Base-by-base conservation (phyloP, 2,113 vertebrate species). In the Hemicordylus capensis region DNA sequence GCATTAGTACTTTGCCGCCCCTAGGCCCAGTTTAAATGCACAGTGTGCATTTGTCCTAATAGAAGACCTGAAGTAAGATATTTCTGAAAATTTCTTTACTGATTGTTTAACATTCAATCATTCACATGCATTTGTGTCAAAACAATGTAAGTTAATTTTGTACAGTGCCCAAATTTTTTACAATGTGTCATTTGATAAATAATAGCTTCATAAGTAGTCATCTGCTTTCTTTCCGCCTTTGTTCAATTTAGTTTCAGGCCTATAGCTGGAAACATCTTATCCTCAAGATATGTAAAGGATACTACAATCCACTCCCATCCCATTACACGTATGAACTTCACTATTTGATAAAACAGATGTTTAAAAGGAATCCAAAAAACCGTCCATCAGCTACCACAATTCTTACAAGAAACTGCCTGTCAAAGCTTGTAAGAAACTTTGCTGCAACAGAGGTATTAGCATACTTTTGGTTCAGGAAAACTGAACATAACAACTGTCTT, bases 261-360 rank as follows among this genome's bases (percentile, higher is more conserved):
- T 93, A 93, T 6, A 98, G 98, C 93, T 99, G 98, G 98, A 99
- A 98, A 93, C 97, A 96, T 91, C 96, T 99, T 83, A 98, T 99
- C 76, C 94, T 99, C 28, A 99, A 98, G 95, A 98, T 99, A 94
- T 99, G 98, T 87, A 96, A 97, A 70, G 98, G 98, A 2, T 92
- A 97, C 2, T 97, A 98, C 76, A 90, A 90, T 26, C 98, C 98
- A 5, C 94, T 99, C 46, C 98, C 98, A 1, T 86, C 82, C 67
- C 97, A 96, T 70, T 97, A 98, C 87, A 98, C 97, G 51, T 98
- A 95, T 10, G 98, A 99, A 74, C 95, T 99, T 78, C 98, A 97
- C 78, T 96, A 95, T 85, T 93, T 99, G 73, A 89, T 99, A 91
- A 98, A 97, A 91, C 97, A 98, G 91, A 98, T 99, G 96, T 98